A percentile compares a stretch with the other conserved stretches of the same genome.
Evolutionary conservation across 2,797 vertebrate genomes (phyloP).

Genomic region (Pseudochirops cupreus): DNA sequence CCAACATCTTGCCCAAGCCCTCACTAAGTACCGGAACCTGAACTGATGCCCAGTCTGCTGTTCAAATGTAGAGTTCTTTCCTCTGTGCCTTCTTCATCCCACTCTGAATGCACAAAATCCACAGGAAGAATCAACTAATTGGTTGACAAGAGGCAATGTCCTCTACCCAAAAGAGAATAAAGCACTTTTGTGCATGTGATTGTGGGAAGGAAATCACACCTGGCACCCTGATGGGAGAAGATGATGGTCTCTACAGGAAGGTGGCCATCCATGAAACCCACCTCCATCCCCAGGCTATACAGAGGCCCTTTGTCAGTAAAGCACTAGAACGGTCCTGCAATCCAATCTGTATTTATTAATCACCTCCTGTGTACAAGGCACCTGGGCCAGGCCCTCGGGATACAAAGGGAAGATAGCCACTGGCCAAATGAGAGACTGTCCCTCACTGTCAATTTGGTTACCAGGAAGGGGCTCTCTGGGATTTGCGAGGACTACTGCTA

Average conservation of each 20-base stretch:
- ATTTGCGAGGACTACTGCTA: not conserved
- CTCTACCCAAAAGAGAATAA: not conserved
- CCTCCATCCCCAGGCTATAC: not conserved
- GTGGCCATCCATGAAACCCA: not conserved
- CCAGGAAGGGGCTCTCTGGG: constrained; percentile 7
- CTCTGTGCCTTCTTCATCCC: not conserved
- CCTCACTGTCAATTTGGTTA: not conserved
- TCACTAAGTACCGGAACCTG: too few species aligned
- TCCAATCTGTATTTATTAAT: not conserved
- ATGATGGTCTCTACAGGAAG: not conserved
- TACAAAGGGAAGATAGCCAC: not conserved
- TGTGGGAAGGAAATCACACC: not conserved
- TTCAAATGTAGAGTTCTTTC: not conserved
- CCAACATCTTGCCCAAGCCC: not conserved
- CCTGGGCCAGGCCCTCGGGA: not conserved
- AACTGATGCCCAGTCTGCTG: not conserved
- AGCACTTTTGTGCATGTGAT: not conserved
- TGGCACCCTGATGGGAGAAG: too few species aligned
- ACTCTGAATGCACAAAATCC: not conserved
- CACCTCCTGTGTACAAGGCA: not conserved
- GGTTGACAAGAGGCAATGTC: not conserved
- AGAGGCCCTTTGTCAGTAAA: not conserved
- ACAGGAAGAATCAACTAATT: not conserved
- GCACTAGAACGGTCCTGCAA: too few species aligned
- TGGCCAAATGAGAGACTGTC: not conserved